Percentiles rank a stretch among this genome's conserved stretches.
phyloP scores from a whole-genome alignment of 2,888 invertebrate species.

The Mimumesa dahlbomi region DNA sequence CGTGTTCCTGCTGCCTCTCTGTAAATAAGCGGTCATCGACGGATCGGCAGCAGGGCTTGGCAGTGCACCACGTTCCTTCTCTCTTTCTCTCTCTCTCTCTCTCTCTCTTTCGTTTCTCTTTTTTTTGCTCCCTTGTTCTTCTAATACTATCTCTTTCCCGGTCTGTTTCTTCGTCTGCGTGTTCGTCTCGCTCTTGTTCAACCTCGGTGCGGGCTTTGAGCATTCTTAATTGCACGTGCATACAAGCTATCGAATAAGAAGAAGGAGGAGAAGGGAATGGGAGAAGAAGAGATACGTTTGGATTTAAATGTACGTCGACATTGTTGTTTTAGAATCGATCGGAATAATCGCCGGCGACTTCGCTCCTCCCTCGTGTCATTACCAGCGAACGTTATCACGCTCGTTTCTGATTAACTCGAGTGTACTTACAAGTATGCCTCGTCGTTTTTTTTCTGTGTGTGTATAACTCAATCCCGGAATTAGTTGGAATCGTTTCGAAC shows the following conservation, averaged over 20 bases:
- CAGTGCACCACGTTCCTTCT: constrained; percentile 28
- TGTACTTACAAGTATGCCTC: no score
- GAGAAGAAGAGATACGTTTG: neutral
- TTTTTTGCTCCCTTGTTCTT: constrained; percentile 4
- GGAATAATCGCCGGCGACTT: neutral
- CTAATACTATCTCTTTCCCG: constrained; percentile 28
- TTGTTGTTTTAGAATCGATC: neutral
- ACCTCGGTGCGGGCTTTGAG: constrained; percentile 23
- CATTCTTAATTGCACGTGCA: constrained; percentile 74
- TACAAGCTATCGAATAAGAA: constrained; percentile 61
- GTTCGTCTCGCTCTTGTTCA: constrained; percentile 9
- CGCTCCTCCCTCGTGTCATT: neutral
- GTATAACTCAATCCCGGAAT: no score
- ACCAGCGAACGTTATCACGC: no score
- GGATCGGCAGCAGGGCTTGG: constrained; percentile 64
- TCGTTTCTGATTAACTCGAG: no score
- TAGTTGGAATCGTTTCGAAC: no score
- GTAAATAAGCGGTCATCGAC: constrained; percentile 78
- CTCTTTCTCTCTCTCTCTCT: constrained; percentile 15
- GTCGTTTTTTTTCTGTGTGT: no score
- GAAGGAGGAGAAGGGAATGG: no score
- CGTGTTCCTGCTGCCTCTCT: constrained; percentile 74
- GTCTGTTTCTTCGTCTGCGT: constrained; percentile 30
- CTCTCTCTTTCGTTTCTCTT: constrained; percentile 10
- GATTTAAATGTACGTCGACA: constrained; percentile 9